Conservation (phyloP, 2,888 invertebrate genomes). For the Odontomyia ornata region DNA sequence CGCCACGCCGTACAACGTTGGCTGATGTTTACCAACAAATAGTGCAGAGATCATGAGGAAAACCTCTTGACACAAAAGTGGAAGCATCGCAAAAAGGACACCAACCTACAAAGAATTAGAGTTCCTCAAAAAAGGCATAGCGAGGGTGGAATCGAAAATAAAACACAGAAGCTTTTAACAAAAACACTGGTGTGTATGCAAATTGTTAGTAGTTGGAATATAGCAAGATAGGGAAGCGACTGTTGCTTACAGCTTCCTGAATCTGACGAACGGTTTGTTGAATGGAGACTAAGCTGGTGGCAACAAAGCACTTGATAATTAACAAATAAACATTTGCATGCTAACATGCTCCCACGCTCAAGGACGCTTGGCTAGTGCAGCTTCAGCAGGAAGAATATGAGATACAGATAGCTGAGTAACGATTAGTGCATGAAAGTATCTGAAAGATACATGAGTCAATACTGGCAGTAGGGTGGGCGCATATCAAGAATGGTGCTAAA, state of each 20-base stretch:
- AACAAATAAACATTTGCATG: slow-evolving; percentile 44
- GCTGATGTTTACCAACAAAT: neutral
- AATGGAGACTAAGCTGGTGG: neutral
- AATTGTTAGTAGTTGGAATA: no score
- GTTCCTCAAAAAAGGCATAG: neutral
- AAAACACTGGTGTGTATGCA: no score
- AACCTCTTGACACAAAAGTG: slow-evolving; percentile 3
- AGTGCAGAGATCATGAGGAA: slow-evolving; percentile 1
- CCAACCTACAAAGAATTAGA: neutral
- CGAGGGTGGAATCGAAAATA: neutral
- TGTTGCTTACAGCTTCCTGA: no score
- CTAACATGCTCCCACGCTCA: neutral
- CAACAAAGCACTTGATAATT: slow-evolving; percentile 41
- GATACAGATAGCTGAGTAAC: neutral
- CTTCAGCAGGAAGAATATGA: neutral
- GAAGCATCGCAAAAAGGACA: neutral
- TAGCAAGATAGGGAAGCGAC: no score
- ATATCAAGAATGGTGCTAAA: neutral
- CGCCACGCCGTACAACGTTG: no score
- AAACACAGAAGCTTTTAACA: neutral
- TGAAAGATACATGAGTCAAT: neutral
- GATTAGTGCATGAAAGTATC: neutral
- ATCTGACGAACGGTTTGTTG: no score
- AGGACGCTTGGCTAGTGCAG: neutral
- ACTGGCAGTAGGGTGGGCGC: neutral